phyloP scores from a whole-genome alignment of 2,888 invertebrate species.

The Bedellia somnulentella region DNA sequence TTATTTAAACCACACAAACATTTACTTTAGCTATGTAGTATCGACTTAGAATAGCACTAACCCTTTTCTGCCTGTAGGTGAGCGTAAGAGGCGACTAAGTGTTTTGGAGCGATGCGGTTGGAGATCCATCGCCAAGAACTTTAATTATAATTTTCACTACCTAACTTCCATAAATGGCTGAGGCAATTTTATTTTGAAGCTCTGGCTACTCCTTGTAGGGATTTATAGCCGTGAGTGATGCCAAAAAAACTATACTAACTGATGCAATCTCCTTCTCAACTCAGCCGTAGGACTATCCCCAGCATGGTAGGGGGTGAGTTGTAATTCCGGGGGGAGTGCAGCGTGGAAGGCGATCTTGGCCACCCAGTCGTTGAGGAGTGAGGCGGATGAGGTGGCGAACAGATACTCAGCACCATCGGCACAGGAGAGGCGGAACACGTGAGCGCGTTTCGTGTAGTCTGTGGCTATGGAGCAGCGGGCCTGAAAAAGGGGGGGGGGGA shows the following conservation, averaged over 20 bases:
- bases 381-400: slow-evolving; percentile 74
- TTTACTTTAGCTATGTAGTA: no score
- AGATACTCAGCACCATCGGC: slow-evolving; percentile 93
- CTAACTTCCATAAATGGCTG: no score
- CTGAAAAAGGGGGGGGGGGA: slow-evolving; percentile 22
- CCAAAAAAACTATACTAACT: slow-evolving; percentile 19
- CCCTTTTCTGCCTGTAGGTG: no score
- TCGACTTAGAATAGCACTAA: no score
- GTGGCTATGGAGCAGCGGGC: slow-evolving; percentile 84
- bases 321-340: slow-evolving; percentile 83
- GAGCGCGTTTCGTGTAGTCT: slow-evolving; percentile 94
- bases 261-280: slow-evolving; percentile 28
- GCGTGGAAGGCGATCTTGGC: slow-evolving; percentile 94
- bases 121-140: no score
- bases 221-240: no score
- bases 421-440: slow-evolving; percentile 86
- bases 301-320: slow-evolving; percentile 73
- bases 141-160: no score
- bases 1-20: no score
- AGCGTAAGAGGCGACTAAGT: slow-evolving; percentile 95
- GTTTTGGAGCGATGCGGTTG: slow-evolving; percentile 69
- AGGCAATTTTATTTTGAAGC: no score
- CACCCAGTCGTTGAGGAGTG: slow-evolving; percentile 84
- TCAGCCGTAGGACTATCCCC: slow-evolving; percentile 56
- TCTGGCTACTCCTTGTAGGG: no score